A percentile compares a stretch with the other conserved stretches of the same genome.
phyloP scores from a whole-genome alignment of 2,888 invertebrate species.

The Diaprepes abbreviatus region DNA sequence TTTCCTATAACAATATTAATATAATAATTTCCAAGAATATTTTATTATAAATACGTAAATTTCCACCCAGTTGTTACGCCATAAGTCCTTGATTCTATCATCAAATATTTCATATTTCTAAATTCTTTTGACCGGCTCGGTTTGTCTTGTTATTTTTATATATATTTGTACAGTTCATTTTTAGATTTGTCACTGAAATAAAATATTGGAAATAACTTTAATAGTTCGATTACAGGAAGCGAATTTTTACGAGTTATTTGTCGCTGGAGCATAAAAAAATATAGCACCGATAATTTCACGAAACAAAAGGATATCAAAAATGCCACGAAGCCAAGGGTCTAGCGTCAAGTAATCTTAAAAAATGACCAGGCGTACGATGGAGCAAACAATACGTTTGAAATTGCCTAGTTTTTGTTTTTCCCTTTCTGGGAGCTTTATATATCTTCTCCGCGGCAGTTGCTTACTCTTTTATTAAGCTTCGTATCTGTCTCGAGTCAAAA shows the following conservation, averaged over 20 bases:
- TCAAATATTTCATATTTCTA: too few relatives aligned
- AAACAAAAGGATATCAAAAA: conserved; percentile 49
- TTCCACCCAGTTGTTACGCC: too few relatives aligned
- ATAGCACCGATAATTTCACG: conserved; percentile 48
- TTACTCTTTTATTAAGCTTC: conserved; percentile 64
- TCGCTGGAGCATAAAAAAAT: conserved; percentile 39
- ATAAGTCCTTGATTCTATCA: too few relatives aligned
- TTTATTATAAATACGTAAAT: too few relatives aligned
- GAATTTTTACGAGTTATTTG: conserved; percentile 38
- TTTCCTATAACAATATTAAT: too few relatives aligned
- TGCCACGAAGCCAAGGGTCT: conserved; percentile 47
- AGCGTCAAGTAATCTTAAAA: conserved; percentile 50
- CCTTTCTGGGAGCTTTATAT: conserved; percentile 49
- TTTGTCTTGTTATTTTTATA: too few relatives aligned
- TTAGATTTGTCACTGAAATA: neutral
- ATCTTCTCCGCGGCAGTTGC: conserved; percentile 58
- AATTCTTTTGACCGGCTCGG: too few relatives aligned
- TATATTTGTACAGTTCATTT: neutral
- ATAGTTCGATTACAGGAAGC: conserved; percentile 26
- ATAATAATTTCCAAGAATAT: too few relatives aligned
- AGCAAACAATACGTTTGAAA: conserved; percentile 50
- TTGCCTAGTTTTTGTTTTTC: conserved; percentile 50
- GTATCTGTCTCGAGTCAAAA: conserved; percentile 62
- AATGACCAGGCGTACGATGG: conserved; percentile 49
- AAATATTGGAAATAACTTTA: neutral